Evolutionary conservation across 1,140 invertebrate species (phyloP).

Genomic region (Acromyrmex charruanus): DNA sequence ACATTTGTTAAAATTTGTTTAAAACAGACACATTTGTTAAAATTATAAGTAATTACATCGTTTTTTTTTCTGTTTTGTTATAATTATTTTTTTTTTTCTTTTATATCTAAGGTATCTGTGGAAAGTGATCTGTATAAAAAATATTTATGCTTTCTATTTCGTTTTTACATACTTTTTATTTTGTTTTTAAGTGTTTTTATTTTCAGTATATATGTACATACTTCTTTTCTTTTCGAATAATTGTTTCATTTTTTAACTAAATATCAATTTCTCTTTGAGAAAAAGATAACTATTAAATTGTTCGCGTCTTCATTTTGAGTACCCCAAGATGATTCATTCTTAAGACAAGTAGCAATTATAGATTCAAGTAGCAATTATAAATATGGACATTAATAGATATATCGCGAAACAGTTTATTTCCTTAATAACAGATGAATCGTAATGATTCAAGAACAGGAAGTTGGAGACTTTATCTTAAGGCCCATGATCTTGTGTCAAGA

Average conservation of each 20-base stretch:
- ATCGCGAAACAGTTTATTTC: neutral
- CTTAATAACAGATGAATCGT: slow-evolving; percentile 63
- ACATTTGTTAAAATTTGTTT: neutral
- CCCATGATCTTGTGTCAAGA: slow-evolving; percentile 63
- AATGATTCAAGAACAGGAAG: slow-evolving; percentile 62
- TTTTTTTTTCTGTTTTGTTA: neutral
- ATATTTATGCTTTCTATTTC: neutral
- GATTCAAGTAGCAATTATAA: slow-evolving; percentile 12
- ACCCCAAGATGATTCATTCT: neutral
- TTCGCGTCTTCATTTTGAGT: neutral
- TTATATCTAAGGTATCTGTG: neutral
- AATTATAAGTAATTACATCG: neutral
- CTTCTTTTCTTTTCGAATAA: neutral
- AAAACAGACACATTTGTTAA: neutral
- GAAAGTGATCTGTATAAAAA: neutral
- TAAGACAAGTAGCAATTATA: neutral
- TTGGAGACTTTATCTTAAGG: slow-evolving; percentile 50
- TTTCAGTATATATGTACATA: neutral
- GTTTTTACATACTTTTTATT: neutral
- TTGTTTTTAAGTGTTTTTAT: neutral
- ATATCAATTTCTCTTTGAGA: neutral
- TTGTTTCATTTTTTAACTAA: neutral
- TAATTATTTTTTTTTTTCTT: neutral
- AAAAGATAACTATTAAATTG: neutral
- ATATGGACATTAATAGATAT: neutral